phyloP scores from a whole-genome alignment of 2,888 invertebrate species.

The Cheilosia impressa region DNA sequence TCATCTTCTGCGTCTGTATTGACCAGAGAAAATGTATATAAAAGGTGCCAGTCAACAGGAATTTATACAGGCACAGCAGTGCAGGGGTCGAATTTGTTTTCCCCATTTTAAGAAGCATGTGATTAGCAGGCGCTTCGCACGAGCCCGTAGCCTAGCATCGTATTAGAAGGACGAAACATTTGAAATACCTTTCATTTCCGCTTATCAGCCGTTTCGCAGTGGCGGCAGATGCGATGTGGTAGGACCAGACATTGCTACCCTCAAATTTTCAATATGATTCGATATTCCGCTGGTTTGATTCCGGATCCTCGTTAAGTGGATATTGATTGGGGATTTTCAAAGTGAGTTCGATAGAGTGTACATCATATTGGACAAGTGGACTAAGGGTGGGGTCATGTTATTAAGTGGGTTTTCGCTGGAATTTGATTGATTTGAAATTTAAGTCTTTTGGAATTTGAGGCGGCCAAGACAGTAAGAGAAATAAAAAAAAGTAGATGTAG shows the following conservation, averaged over 20 bases:
- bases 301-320: constrained; percentile 9
- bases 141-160: too few species aligned
- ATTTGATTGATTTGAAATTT: too few species aligned
- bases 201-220: constrained; percentile 53
- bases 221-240: constrained; percentile 9
- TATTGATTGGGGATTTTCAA: constrained; percentile 35
- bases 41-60: constrained; percentile 3
- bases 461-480: too few species aligned
- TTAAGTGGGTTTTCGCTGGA: too few species aligned
- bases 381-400: too few species aligned
- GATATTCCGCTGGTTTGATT: not conserved
- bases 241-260: constrained; percentile 3
- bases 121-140: constrained; percentile 11
- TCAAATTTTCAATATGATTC: constrained; percentile 8
- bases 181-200: constrained; percentile 27
- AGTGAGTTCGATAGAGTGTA: not conserved
- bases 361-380: not conserved
- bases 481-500: too few species aligned
- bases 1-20: not conserved
- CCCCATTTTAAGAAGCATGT: constrained; percentile 14
- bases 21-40: constrained; percentile 15
- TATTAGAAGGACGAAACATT: not conserved
- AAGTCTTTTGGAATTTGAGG: too few species aligned
- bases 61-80: not conserved
- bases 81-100: not conserved